Base-by-base conservation (phyloP, 2,888 invertebrate genomes). In the Pseudococcus viburni region DNA sequence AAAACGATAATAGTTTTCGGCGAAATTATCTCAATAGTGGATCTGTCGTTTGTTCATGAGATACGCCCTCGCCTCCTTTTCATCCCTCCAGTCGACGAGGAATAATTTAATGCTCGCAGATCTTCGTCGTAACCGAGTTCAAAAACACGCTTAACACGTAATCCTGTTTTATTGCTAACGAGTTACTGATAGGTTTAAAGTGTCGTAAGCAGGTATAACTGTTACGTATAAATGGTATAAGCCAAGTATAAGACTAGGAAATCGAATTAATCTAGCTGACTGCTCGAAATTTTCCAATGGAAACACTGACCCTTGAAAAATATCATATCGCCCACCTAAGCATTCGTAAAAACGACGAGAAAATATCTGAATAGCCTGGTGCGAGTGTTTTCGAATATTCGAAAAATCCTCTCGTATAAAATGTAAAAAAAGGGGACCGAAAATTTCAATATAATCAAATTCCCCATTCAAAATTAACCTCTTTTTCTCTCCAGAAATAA, bases 11-110 rank as follows among this genome's bases (percentile, higher is more conserved):
- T 59, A n/a, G 59, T 73, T 73, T 33, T 73, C 26, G 33, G 17
- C 73, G 7, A 33, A 73, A 73, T 73, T 73, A 73, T 73, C 73
- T 73, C 15, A 39, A 73, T 73, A 33, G 73, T 17, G 73, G 73
- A 73, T 73, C 73, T 73, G 73, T 73, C 73, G 73, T 73, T 73
- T 73, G 33, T 73, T 73, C 33, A 17, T 17, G 73, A 73, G 73
- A 73, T 73, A 39, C 22, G 11, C 19, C 64, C 55, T 4, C 42
- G 42, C 42, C 6, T 1, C 51, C 51, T 15, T 33, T 33, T 15
- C 15, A 51, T 9, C 15, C 51, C 11, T 15, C 1, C 11, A 12
- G 2, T 4, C n/a, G n/a, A 73, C 73, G 73, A 26, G 9, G 26
- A 26, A 68, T 68, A 68, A 73, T 73, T 73, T 73, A 73, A 73